Conservation (phyloP, 1,140 invertebrate species). For the Achroia grisella region DNA sequence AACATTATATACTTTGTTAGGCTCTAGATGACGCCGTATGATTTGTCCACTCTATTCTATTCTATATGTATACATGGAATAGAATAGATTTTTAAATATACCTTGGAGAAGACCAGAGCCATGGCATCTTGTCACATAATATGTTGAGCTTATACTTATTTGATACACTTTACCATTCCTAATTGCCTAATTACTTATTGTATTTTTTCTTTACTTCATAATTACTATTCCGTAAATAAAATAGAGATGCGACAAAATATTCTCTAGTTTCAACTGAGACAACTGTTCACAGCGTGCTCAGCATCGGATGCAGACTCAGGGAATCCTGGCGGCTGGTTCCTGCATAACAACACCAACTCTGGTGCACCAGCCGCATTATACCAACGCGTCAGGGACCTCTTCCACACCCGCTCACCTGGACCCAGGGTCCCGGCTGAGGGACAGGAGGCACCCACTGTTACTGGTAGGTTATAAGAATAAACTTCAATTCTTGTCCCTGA, state of each 20-base stretch:
- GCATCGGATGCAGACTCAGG: slow-evolving; percentile 70
- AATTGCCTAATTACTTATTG: no score
- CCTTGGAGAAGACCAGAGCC: no score
- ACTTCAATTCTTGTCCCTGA: no score
- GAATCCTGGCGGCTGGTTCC: slow-evolving; percentile 81
- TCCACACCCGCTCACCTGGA: slow-evolving; percentile 72
- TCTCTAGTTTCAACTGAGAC: background rate
- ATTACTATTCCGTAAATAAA: background rate
- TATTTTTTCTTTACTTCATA: no score
- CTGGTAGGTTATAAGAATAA: no score
- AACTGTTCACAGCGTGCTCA: slow-evolving; percentile 41
- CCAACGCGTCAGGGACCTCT: slow-evolving; percentile 78
- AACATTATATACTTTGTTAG: no score
- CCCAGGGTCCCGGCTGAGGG: slow-evolving; percentile 56
- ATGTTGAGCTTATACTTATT: no score
- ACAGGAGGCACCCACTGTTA: slow-evolving; percentile 57
- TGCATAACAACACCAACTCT: slow-evolving; percentile 76
- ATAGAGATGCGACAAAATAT: background rate
- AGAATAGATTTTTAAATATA: no score
- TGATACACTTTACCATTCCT: background rate
- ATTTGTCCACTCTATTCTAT: no score
- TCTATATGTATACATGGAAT: no score
- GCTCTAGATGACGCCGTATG: no score
- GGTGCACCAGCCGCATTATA: slow-evolving; percentile 77
- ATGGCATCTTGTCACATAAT: no score